Conservation (phyloP, 2,888 invertebrate species). For the Andrena praecox region DNA sequence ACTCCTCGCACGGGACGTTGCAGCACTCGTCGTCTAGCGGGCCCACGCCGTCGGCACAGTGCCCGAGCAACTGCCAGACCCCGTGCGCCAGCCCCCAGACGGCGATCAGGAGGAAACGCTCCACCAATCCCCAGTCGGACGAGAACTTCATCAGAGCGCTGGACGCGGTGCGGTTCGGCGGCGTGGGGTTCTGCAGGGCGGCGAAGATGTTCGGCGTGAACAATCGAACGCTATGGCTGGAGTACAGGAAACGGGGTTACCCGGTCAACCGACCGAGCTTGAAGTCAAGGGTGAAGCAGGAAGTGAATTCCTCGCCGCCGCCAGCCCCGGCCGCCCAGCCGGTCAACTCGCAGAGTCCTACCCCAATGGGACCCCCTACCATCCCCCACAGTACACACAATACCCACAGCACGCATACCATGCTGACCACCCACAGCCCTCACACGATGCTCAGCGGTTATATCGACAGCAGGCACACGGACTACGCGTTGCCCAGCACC, state of each 20-base stretch:
- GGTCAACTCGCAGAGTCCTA: slow-evolving; percentile 85
- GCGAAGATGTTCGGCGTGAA: slow-evolving; percentile 94
- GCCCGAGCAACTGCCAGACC: slow-evolving; percentile 83
- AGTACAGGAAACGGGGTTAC: slow-evolving; percentile 94
- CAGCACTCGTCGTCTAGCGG: slow-evolving; percentile 76
- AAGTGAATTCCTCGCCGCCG: slow-evolving; percentile 88
- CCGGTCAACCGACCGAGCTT: slow-evolving; percentile 92
- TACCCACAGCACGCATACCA: slow-evolving; percentile 83
- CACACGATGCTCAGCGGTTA: slow-evolving; percentile 88
- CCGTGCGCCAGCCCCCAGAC: slow-evolving; percentile 85
- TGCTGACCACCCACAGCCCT: slow-evolving; percentile 89
- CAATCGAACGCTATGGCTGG: slow-evolving; percentile 93
- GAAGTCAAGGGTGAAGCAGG: slow-evolving; percentile 91
- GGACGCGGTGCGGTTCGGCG: slow-evolving; percentile 93
- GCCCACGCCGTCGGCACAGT: slow-evolving; percentile 79
- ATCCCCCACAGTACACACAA: slow-evolving; percentile 79
- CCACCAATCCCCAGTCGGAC: slow-evolving; percentile 92
- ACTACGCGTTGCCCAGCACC: slow-evolving; percentile 88
- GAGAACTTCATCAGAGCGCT: slow-evolving; percentile 93
- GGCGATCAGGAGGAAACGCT: slow-evolving; percentile 88
- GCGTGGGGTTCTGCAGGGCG: slow-evolving; percentile 94
- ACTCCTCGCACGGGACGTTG: slow-evolving; percentile 80
- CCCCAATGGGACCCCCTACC: slow-evolving; percentile 78
- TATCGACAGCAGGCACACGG: slow-evolving; percentile 90
- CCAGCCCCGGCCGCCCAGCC: slow-evolving; percentile 84